Evolutionary conservation across 2,113 vertebrate species (phyloP).

Genomic region (Lonchura striata): DNA sequence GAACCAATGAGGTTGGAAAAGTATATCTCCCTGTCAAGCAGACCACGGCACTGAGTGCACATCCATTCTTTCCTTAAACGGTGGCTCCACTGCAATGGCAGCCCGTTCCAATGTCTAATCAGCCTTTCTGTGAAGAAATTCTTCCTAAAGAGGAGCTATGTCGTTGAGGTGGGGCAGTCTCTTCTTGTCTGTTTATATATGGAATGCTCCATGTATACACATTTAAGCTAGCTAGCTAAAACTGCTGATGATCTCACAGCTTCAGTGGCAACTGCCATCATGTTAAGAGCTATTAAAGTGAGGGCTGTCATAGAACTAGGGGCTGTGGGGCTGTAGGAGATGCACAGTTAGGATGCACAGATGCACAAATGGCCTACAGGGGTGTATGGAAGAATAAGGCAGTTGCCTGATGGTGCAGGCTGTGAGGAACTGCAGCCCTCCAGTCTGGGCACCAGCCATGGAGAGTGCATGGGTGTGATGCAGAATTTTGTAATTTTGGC

Average conservation of each 20-base stretch:
- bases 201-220: too few species aligned
- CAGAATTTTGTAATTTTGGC: not conserved
- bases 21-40: too few species aligned
- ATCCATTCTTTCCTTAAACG: not conserved
- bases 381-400: not conserved
- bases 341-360: too few species aligned
- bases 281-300: not conserved
- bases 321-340: not conserved
- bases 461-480: not conserved
- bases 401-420: too few species aligned
- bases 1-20: not conserved
- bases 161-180: not conserved
- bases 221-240: not conserved
- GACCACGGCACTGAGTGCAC: not conserved
- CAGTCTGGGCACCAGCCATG: not conserved
- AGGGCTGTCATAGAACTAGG: not conserved
- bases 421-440: not conserved
- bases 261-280: too few species aligned
- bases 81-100: not conserved
- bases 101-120: not conserved
- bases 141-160: rapidly evolving
- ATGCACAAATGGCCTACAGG: not conserved
- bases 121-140: not conserved
- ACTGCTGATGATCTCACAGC: not conserved
- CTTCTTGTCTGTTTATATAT: rapidly evolving